Evolutionary conservation across 2,888 invertebrate species (phyloP).

Genomic region (Helleia helle): DNA sequence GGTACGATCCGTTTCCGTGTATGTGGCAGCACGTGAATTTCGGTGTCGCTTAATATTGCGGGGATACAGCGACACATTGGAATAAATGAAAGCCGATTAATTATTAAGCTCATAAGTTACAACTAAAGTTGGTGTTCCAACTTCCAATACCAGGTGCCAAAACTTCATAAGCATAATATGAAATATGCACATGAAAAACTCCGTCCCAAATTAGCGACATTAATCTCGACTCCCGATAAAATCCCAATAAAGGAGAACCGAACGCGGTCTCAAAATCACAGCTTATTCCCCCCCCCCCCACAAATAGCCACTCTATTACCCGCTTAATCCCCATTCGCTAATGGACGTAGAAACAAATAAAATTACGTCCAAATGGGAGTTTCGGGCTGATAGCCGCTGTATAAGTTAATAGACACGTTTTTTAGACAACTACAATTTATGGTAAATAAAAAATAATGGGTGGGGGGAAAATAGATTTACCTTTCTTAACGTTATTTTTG

Average conservation of each 20-base stretch:
- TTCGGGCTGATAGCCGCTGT: conserved; percentile 3
- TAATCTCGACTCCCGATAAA: conserved; percentile 4
- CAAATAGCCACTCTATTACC: conserved; percentile 5
- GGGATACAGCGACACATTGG: no score
- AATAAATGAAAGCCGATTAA: no score
- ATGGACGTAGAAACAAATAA: conserved; percentile 36
- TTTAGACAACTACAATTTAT: conserved; percentile 1
- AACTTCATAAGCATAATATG: no score
- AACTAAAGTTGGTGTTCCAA: no score
- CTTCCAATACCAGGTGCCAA: no score
- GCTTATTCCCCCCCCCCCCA: conserved; percentile 1
- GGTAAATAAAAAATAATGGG: neutral
- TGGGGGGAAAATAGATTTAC: neutral
- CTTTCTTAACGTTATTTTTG: no score
- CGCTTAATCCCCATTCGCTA: conserved; percentile 23
- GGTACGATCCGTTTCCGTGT: no score
- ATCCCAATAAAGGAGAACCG: conserved; percentile 7
- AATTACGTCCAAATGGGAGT: conserved; percentile 25
- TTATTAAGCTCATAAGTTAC: no score
- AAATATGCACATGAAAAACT: no score
- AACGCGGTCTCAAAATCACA: conserved; percentile 6
- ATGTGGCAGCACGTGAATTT: no score
- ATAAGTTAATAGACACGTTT: conserved; percentile 4
- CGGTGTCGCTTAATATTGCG: no score
- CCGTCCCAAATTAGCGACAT: conserved; percentile 6